Evolutionary conservation across 2,797 vertebrate species (phyloP).

Genomic region (Antennarius maculatus): DNA sequence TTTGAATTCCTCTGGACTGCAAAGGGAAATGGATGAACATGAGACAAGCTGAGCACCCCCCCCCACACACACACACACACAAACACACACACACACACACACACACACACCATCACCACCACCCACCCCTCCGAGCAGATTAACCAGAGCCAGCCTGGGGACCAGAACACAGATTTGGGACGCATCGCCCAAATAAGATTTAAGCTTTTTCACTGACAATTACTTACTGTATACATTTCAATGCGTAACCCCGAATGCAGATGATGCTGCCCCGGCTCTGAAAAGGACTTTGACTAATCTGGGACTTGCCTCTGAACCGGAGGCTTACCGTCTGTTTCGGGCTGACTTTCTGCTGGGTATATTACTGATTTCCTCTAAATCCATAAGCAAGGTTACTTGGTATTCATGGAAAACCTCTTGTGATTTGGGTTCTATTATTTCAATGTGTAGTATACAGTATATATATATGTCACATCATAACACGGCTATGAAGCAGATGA

Average conservation of each 20-base stretch:
- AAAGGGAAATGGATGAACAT: conserved; percentile 55
- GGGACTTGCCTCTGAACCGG: conserved; percentile 44
- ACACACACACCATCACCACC: too few species aligned
- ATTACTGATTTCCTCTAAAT: conserved; percentile 35
- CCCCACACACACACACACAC: not conserved
- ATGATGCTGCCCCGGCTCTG: conserved; percentile 48
- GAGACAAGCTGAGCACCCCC: conserved; percentile 63
- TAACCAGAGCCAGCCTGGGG: conserved; percentile 64
- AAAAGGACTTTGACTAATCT: conserved; percentile 64
- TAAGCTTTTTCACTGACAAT: conserved; percentile 73
- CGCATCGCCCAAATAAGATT: conserved; percentile 73
- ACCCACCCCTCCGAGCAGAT: conserved; percentile 65
- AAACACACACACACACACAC: too few species aligned
- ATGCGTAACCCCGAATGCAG: conserved; percentile 31
- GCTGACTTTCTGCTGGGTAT: conserved; percentile 30
- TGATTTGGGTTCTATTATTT: conserved; percentile 43
- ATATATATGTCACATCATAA: conserved; percentile 39
- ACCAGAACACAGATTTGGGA: conserved; percentile 71
- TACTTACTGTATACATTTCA: conserved; percentile 70
- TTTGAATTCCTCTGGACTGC: conserved; percentile 50
- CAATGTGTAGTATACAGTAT: conserved; percentile 28
- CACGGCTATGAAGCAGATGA: conserved; percentile 28
- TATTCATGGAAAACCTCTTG: conserved; percentile 46
- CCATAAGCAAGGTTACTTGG: conserved; percentile 29
- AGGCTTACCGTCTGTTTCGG: conserved; percentile 42